Conservation (phyloP, 2,888 invertebrate genomes). For the Trichogramma dendrolimi region DNA sequence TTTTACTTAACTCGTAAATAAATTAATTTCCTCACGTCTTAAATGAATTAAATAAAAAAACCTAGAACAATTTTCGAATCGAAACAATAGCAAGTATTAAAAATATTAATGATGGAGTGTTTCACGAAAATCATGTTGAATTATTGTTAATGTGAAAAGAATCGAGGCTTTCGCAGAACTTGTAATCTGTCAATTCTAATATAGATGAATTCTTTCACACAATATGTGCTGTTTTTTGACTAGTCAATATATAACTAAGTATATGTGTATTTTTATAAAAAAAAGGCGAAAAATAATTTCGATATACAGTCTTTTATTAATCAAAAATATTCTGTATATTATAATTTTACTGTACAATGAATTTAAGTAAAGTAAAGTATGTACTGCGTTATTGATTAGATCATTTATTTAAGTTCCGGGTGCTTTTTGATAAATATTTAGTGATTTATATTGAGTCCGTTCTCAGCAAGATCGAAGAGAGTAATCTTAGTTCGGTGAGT, state of each 20-base stretch:
- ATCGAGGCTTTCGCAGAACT: constrained; percentile 14
- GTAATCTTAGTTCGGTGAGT: constrained; percentile 24
- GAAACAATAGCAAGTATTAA: neutral
- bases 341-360: neutral
- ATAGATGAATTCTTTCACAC: constrained; percentile 22
- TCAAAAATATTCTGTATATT: constrained; percentile 12
- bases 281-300: constrained; percentile 31
- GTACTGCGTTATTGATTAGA: constrained; percentile 14
- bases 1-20: constrained; percentile 22
- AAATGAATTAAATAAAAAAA: neutral
- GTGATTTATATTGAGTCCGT: constrained; percentile 22
- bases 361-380: constrained; percentile 8
- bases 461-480: constrained; percentile 26
- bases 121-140: constrained; percentile 1
- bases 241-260: constrained; percentile 47
- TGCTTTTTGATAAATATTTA: constrained; percentile 15
- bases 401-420: constrained; percentile 16
- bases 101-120: constrained; percentile 5
- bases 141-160: constrained; percentile 2
- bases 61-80: constrained; percentile 12
- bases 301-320: constrained; percentile 35
- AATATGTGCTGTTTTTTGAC: constrained; percentile 31
- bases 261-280: constrained; percentile 47
- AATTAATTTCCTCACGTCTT: constrained; percentile 20
- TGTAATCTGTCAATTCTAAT: constrained; percentile 32